phyloP scores from a whole-genome alignment of 2,888 invertebrate genomes.

The Hypercompe scribonia region DNA sequence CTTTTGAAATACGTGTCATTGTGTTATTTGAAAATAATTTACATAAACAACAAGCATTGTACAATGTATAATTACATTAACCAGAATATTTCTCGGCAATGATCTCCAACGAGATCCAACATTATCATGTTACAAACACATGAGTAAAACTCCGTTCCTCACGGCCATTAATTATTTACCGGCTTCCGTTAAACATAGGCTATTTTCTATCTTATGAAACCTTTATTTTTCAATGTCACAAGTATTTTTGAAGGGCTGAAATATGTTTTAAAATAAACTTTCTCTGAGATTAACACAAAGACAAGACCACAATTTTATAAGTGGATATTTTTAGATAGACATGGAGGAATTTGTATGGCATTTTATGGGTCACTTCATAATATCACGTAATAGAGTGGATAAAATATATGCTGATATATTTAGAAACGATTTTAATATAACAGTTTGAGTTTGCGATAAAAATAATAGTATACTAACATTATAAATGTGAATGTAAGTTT shows the following conservation, averaged over 20 bases:
- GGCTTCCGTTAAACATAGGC: slow-evolving; percentile 46
- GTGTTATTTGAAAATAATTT: no score
- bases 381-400: not conserved
- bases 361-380: not conserved
- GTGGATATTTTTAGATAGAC: not conserved
- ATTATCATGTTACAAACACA: slow-evolving; percentile 48
- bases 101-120: not conserved
- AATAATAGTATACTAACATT: no score
- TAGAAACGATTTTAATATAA: not conserved
- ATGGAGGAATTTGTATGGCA: not conserved
- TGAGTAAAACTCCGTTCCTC: slow-evolving; percentile 38
- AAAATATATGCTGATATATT: not conserved
- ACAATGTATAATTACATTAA: no score
- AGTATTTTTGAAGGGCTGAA: slow-evolving; percentile 31
- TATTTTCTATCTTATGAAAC: slow-evolving; percentile 42
- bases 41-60: no score
- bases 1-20: no score
- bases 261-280: slow-evolving; percentile 20
- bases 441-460: not conserved
- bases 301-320: slow-evolving; percentile 7
- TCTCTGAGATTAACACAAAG: not conserved
- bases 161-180: slow-evolving; percentile 58
- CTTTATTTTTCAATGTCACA: slow-evolving; percentile 42
- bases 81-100: not conserved
- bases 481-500: no score